Evolutionary conservation across 2,797 vertebrate species (phyloP), one percentile per base, ranked within the genome.

Genomic region (Capromys pilorides): DNA sequence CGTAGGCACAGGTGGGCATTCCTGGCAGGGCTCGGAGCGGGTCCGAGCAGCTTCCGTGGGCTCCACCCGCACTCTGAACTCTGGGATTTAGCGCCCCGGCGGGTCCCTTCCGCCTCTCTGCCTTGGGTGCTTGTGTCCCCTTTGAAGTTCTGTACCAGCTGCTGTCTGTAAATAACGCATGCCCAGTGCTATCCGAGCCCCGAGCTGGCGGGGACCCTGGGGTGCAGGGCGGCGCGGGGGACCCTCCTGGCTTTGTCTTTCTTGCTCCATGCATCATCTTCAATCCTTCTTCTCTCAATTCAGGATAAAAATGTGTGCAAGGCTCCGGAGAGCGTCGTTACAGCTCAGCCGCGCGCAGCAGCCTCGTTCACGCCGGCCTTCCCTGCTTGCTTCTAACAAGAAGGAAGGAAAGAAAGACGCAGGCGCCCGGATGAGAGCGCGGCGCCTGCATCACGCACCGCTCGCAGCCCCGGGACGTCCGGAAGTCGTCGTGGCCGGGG

Each of bases 141-240:
- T 97, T 97, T 97, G 96, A 97, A 97, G 96, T 71, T 87, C n/a
- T 36, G 82, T 45, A 67, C 69, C 97, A 97, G 96, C 95, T 97
- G 96, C 84, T 91, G 84, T 96, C 96, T 93, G 93, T 97, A 97
- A 97, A 97, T 97, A 97, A 96, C 93, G 36, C 91, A 93, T 95
- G 94, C 16, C 31, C 61, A 28, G 71, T 21, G n/a, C 87, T 94
- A 86, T 94, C 95, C 78, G 59, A 95, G 87, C 62, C 26, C 85
- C 54, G 82, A 92, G 85, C 93, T 95, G 85, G 81, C 6, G 83
- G 90, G 89, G 92, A 66, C 33, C 16, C 0, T 36, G 69, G 59
- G 73, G 54, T 28, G 18, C 61, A 90, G 87, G 64, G 64, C 21
- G 16, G 41, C 73, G 57, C 82, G 57, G 90, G 92, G 45, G 67